phyloP scores from a whole-genome alignment of 2,888 invertebrate genomes.

The Formica aserva region DNA sequence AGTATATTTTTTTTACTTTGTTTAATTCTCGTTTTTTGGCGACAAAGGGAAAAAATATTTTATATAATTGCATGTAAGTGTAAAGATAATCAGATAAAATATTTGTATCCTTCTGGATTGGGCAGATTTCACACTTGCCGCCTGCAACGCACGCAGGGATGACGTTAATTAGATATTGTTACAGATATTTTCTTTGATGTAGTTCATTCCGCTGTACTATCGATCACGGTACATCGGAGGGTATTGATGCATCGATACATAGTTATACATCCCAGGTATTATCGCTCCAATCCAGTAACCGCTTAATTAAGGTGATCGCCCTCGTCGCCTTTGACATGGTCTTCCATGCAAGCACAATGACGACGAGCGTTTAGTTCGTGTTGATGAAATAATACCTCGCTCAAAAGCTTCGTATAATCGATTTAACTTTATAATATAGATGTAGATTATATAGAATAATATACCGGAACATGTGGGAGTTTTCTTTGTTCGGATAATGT shows the following conservation, averaged over 20 bases:
- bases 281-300: slow-evolving; percentile 60
- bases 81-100: neutral
- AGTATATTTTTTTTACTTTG: neutral
- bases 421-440: slow-evolving; percentile 51
- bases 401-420: slow-evolving; percentile 49
- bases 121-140: neutral
- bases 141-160: slow-evolving; percentile 43
- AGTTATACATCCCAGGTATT: slow-evolving; percentile 59
- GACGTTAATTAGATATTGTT: slow-evolving; percentile 65
- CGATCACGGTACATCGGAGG: slow-evolving; percentile 50
- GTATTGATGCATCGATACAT: slow-evolving; percentile 59
- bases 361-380: slow-evolving; percentile 54
- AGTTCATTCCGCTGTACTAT: slow-evolving; percentile 46
- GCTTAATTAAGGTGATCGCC: slow-evolving; percentile 67
- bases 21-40: neutral
- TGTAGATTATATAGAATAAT: slow-evolving; percentile 31
- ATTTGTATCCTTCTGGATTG: neutral
- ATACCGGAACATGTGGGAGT: slow-evolving; percentile 1
- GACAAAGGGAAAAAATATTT: neutral
- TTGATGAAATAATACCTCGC: slow-evolving; percentile 54
- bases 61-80: neutral
- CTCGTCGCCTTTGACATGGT: slow-evolving; percentile 60
- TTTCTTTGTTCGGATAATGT: slow-evolving; percentile 33
- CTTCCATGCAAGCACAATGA: slow-evolving; percentile 41
- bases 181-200: slow-evolving; percentile 63